These are phyloP conservation scores for Eunapius fragilis DNA, from an alignment of 37 sponge, comb jelly and placozoan species.

Conservation along the genomic window DNA sequence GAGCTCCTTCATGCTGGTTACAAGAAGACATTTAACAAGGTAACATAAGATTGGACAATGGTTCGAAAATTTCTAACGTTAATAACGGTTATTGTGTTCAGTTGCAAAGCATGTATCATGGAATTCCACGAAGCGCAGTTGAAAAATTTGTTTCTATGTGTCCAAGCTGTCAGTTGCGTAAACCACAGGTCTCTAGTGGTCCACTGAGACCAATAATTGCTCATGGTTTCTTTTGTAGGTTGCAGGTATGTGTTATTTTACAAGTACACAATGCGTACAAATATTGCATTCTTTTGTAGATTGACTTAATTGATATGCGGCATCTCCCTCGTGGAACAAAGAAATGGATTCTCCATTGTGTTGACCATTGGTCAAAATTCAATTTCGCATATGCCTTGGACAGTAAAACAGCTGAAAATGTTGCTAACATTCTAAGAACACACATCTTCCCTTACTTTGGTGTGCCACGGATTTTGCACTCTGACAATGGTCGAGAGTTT, in stretches of 20 bases:
- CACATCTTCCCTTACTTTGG: constrained; percentile 20
- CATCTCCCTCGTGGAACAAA: constrained; percentile 22
- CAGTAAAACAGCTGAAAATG: constrained; percentile 8
- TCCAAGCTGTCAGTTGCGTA: too few species aligned
- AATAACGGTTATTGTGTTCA: too few species aligned
- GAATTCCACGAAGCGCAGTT: too few species aligned
- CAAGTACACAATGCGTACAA: too few species aligned
- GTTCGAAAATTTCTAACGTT: too few species aligned
- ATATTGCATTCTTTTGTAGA: neutral
- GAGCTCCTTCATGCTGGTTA: constrained; percentile 4
- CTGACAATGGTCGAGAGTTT: constrained; percentile 20
- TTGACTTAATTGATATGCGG: constrained; percentile 17
- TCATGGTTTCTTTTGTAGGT: too few species aligned
- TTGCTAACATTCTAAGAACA: neutral
- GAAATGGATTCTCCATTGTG: constrained; percentile 9
- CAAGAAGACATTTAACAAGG: constrained; percentile 11
- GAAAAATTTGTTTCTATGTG: too few species aligned
- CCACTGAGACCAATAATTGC: too few species aligned
- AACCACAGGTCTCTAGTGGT: too few species aligned
- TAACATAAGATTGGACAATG: neutral
- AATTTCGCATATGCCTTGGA: constrained; percentile 16
- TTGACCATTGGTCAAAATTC: constrained; percentile 34
- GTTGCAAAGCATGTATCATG: too few species aligned
- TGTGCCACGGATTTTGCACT: constrained; percentile 18
- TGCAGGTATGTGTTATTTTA: too few species aligned